Base-by-base conservation (phyloP, 2,113 vertebrate genomes). In the Nesoenas mayeri region DNA sequence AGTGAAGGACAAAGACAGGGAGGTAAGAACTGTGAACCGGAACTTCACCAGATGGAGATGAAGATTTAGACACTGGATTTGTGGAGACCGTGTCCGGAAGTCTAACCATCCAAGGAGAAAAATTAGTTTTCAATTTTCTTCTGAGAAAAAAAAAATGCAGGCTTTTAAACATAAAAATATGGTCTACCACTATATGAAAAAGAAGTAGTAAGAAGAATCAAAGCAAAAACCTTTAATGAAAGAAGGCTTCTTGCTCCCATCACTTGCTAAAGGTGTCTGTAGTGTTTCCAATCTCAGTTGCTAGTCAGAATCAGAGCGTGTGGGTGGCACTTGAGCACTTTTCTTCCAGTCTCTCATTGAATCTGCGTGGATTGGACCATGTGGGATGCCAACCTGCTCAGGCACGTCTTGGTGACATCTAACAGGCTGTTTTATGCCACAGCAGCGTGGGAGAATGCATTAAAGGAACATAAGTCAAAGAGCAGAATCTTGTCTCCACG, bases 341-440 rank as follows among this genome's bases (percentile, higher is more conserved):
- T 87, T 86, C 91, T 93, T 91, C 83, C 86, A 89, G 95, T 89
- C 86, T 96, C 83, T 96, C 93, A 34, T 94, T 60, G 93, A 84
- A 93, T 93, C 80, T 87, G 88, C 8, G 6, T 89, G 83, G 83
- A 92, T 95, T 6, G 91, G 83, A 96, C 91, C 95, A 94, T 94
- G 93, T 96, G 88, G 93, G 90, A 86, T 82, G 92, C 85, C 95
- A 95, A 89, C 95, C 93, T 96, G 94, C 94, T 96, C 91, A 96
- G 94, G 91, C 89, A 93, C 50, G 44, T 90, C 92, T 93, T 21
- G 1, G 69, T 94, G 91, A 95, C 91, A 88, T 96, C 88, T 67
- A 70, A 72, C 93, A 96, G 96, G 85, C 93, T 95, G 95, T 61
- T 97, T 72, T 40, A 50, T 94, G 91, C 83, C 73, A 42, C 48